Base-by-base conservation (phyloP, 2,113 vertebrate species). In the Falco punctatus region DNA sequence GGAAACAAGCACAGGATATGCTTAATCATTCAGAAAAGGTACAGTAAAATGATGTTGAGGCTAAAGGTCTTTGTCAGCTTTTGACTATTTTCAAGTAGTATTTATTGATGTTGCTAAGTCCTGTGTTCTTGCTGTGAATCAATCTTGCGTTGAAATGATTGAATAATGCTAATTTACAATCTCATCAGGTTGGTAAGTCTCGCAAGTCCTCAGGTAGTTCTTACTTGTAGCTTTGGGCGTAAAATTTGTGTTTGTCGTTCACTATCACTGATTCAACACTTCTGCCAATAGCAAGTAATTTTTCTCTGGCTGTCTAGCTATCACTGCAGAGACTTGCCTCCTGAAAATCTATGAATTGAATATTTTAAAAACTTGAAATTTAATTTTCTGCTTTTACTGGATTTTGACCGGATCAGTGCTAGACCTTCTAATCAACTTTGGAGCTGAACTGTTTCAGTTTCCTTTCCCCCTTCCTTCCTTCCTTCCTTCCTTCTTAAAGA, bases 11-110 rank as follows among this genome's bases (percentile, higher is more conserved):
- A 71, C 99, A 99, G 92, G 99, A 99, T 88, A 98, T 98, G 97
- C 98, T 99, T 97, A 99, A 99, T 97, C 98, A 98, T 96, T 98
- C 99, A 94, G 99, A 99, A 97, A 99, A 99, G 99, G 99, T 99
- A 97, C 20, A 52, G 80, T 67, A 57, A 75, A 67, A 51, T 59
- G 15, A 17, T 72, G 26, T 10, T 71, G 55, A 85, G n/a, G 33
- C 61, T 65, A 11, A 52, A 44, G 13, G 13, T 91, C 35, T 70
- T 81, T 42, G 32, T 32, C 65, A 82, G 19, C 17, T 54, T 88
- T 62, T 90, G 24, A 28, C 48, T 62, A 7, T 77, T 80, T 86
- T 92, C 35, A 66, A 28, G 10, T 57, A 32, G 10, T 75, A 42
- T 83, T 89, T 91, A 65, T 11, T 83, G 24, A 28, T 23, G 16